Conservation (phyloP, 2,113 vertebrate genomes). For the Gopherus flavomarginatus region DNA sequence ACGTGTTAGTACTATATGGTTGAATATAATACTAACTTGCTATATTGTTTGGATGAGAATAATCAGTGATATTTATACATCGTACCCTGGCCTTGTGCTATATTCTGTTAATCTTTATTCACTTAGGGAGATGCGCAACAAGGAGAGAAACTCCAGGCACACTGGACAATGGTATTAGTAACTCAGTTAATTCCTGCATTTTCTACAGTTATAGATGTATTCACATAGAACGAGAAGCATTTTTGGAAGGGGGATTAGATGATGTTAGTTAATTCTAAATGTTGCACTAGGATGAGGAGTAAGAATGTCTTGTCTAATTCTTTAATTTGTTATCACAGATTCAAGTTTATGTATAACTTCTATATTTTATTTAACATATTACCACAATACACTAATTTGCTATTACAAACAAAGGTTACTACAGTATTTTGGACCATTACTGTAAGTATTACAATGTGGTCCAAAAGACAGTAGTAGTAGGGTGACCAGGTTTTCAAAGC, state of each 20-base stretch:
- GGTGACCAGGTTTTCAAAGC: background rate
- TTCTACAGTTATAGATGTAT: background rate
- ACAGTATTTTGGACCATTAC: background rate
- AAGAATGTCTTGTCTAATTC: background rate
- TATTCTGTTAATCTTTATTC: background rate
- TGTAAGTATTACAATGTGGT: background rate
- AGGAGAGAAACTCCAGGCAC: background rate
- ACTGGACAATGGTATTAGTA: background rate
- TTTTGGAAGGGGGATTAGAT: background rate
- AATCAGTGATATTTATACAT: rapidly evolving
- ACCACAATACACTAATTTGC: rapidly evolving
- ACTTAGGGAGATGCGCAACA: background rate
- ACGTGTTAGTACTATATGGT: background rate
- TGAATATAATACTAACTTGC: background rate
- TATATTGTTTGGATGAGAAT: background rate
- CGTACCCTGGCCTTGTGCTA: background rate
- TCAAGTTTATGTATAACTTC: background rate
- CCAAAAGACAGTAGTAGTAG: background rate
- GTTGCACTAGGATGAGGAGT: background rate
- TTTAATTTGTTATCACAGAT: background rate
- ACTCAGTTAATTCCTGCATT: background rate
- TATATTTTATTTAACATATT: background rate
- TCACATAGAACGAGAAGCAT: background rate
- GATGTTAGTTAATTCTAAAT: background rate
- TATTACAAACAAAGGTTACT: background rate